These are phyloP conservation scores for Nymphalis io DNA, from an alignment of 1,140 invertebrate species.

Conservation along the genomic window DNA sequence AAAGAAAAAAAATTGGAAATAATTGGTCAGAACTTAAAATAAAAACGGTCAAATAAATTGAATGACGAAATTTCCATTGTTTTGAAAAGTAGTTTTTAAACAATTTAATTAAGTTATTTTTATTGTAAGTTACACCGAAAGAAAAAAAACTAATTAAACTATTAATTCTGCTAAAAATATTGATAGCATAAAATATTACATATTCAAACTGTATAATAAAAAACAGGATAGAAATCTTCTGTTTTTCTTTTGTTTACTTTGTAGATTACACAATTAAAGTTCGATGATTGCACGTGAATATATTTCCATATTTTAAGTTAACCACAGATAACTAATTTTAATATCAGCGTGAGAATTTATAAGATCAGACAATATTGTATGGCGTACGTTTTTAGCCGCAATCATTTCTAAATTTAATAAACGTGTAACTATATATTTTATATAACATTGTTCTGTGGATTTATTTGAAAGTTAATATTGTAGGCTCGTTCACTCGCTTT, in stretches of 20 bases:
- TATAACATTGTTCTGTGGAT: background rate
- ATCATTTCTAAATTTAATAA: conserved; percentile 13
- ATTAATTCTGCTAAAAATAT: too few species aligned
- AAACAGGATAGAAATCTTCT: background rate
- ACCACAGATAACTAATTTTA: conserved; percentile 10
- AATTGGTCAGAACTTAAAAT: too few species aligned
- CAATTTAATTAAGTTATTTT: too few species aligned
- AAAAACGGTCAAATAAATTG: too few species aligned
- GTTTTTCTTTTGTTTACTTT: background rate
- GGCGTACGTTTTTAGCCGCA: background rate
- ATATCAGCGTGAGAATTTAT: conserved; percentile 15
- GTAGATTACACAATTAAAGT: background rate
- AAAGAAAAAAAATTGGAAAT: too few species aligned
- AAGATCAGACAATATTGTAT: conserved; percentile 3
- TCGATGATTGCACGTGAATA: background rate
- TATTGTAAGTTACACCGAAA: too few species aligned
- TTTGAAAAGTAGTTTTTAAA: too few species aligned
- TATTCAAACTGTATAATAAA: too few species aligned
- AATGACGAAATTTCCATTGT: too few species aligned
- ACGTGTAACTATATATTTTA: background rate
- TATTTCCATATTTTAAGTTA: conserved; percentile 5
- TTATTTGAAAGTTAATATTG: background rate
- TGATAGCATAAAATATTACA: too few species aligned
- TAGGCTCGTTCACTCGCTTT: too few species aligned
- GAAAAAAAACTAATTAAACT: too few species aligned